Percentiles rank a stretch among this genome's conserved stretches.
Evolutionary conservation across 2,888 invertebrate genomes (phyloP).

Genomic region (Punctoribates punctum): DNA sequence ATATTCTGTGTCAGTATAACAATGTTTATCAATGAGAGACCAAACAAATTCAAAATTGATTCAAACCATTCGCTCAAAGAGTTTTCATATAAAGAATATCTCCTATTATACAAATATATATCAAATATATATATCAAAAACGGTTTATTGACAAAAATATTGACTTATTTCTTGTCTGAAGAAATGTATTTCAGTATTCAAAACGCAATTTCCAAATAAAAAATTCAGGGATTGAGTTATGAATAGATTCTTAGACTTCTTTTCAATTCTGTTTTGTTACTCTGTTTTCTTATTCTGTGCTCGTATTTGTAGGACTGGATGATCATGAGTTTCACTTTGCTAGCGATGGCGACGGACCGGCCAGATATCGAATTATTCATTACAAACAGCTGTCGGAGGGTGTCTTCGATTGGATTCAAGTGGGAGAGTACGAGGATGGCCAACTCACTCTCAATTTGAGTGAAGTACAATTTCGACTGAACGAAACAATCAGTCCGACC

Average conservation of each 20-base stretch:
- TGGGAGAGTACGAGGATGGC: conserved; percentile 81
- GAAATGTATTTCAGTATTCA: too few relatives aligned
- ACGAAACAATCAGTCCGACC: conserved; percentile 62
- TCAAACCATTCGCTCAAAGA: not conserved
- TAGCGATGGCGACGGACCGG: conserved; percentile 84
- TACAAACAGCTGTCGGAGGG: conserved; percentile 74
- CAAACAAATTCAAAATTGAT: conserved; percentile 15
- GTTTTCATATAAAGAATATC: too few relatives aligned
- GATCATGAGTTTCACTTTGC: conserved; percentile 87
- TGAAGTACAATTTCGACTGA: conserved; percentile 45
- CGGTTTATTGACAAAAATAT: too few relatives aligned
- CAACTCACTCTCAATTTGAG: conserved; percentile 65
- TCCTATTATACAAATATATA: too few relatives aligned
- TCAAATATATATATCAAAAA: too few relatives aligned
- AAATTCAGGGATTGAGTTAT: not conserved
- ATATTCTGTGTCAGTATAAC: not conserved
- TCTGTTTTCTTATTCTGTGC: not conserved
- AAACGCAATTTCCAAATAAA: too few relatives aligned
- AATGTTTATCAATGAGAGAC: not conserved
- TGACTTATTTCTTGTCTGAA: too few relatives aligned
- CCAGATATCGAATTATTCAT: conserved; percentile 90
- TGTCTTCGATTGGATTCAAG: conserved; percentile 74
- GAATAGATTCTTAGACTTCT: not conserved
- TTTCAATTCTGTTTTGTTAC: not conserved
- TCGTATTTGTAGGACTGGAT: conserved; percentile 65